Percentiles rank a stretch among this genome's conserved stretches.
Evolutionary conservation across 2,888 invertebrate genomes (phyloP).

Genomic region (Argyresthia albistria): DNA sequence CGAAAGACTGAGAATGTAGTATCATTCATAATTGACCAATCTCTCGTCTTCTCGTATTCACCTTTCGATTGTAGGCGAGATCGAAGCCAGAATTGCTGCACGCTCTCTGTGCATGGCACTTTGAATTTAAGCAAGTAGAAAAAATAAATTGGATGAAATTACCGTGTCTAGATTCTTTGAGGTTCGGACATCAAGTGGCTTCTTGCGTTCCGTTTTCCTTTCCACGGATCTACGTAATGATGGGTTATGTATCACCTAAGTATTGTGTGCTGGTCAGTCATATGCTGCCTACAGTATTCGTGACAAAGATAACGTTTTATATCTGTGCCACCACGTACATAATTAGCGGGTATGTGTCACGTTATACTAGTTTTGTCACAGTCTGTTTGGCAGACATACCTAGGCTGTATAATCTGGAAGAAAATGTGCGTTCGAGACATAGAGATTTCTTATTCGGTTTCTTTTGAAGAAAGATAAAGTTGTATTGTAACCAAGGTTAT

Average conservation of each 20-base stretch:
- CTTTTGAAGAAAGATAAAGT: no score
- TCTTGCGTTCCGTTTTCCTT: conserved; percentile 33
- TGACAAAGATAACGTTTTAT: conserved; percentile 4
- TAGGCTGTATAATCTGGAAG: not conserved
- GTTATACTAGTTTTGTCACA: no score
- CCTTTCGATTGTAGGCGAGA: conserved; percentile 16
- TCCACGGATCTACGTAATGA: not conserved
- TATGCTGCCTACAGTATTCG: conserved; percentile 3
- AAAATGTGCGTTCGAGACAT: not conserved
- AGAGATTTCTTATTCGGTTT: no score
- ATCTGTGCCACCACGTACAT: not conserved
- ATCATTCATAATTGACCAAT: conserved; percentile 24
- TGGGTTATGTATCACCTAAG: not conserved
- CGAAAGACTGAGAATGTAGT: no score
- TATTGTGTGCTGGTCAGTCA: not conserved
- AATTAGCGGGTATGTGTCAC: no score
- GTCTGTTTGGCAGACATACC: no score
- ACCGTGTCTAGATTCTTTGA: conserved; percentile 31
- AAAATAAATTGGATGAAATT: conserved; percentile 52
- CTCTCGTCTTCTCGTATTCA: conserved; percentile 16
- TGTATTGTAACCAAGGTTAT: no score
- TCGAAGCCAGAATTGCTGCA: conserved; percentile 14
- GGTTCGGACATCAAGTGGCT: conserved; percentile 40
- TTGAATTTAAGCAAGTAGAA: conserved; percentile 14
- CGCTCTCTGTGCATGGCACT: conserved; percentile 11